Base-by-base conservation (phyloP, 2,888 invertebrate species). In the Zaprionus lineosus region DNA sequence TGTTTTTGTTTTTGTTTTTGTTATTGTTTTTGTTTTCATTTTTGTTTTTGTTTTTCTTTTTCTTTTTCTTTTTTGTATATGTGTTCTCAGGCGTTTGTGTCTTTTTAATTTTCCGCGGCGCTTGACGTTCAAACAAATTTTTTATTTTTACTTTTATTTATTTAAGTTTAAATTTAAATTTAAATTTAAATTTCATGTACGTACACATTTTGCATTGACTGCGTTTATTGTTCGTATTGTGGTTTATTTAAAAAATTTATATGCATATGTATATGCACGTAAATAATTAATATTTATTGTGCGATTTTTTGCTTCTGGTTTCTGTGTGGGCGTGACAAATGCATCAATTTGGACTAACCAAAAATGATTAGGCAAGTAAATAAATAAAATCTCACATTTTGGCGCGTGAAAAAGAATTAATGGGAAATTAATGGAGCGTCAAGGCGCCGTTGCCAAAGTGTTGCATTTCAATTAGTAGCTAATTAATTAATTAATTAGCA, bases 341-440 rank as follows among this genome's bases (percentile, higher is more conserved):
- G 68, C 69, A 52, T 60, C 51, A 77, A 68, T 67, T 52, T 67
- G 51, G 57, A 41, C 2, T 11, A 19, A 36, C 18, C 33, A 18
- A 62, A 18, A 53, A 50, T 46, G 60, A 60, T 73, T 79, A 57
- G 59, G 52, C 75, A 75, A 77, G 77, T 77, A 69, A 77, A 79
- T 77, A 81, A 73, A 84, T 77, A 63, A 74, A 71, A 67, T 78
- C 67, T 52, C 46, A 50, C 2, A 62, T 71, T 74, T 74, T 77
- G 64, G 77, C 77, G 78, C 62, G 71, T 81, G 82, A 84, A 58
- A 68, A 61, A 81, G n/a, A 78, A 84, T 81, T 67, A 78, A 78
- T 78, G 82, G 65, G 84, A 86, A 81, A 85, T 81, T 85, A 81
- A 81, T 81, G 86, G 81, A 86, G 86, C 81, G 68, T 48, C 67